Base-by-base conservation (phyloP, 2,888 invertebrate genomes). In the Harpalus rufipes region DNA sequence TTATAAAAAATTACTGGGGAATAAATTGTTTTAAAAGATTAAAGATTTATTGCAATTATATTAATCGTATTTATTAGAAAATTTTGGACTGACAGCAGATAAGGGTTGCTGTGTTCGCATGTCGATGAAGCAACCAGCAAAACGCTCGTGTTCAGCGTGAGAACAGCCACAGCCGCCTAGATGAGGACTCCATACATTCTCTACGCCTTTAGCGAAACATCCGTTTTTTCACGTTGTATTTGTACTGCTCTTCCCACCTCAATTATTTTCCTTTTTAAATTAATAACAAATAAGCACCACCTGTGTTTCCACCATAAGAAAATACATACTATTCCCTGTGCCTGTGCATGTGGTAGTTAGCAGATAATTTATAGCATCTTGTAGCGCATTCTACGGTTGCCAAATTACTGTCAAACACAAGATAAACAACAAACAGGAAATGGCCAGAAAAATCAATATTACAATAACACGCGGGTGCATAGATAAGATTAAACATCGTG, bases 401-500 rank as follows among this genome's bases (percentile, higher is more conserved):
- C 14, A 56, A 25, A 78, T 21, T 32, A 58, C 78, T 58, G 78
- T 41, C 82, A 82, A 72, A 72, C 39, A 68, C 59, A 56, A 82
- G 72, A 72, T 82, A 82, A 82, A 74, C 44, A 81, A 58, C 74
- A 56, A 82, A 51, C 18, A 25, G 44, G 81, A 65, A 72, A 72
- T 82, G 56, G 56, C 39, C 58, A 8, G 72, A 82, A 81, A 81
- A 82, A 82, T 82, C 82, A 56, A 82, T 82, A 82, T 82, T 74
- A 72, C 72, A 72, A 82, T 82, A 82, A 74, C 51, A 61, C 41
- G 39, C 72, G 59, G 82, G 56, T 82, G 82, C 41, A 82, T 41
- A 58, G 74, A 82, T 82, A 82, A 82, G 82, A 72, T 32, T 58
- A 82, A 32, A 72, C 59, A 72, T 58, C 72, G 32, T 72, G 32